Percentiles rank a stretch among this genome's conserved stretches.
These are phyloP conservation scores for Spodoptera frugiperda DNA, from an alignment of 1,140 invertebrate genomes.

Conservation along the genomic window DNA sequence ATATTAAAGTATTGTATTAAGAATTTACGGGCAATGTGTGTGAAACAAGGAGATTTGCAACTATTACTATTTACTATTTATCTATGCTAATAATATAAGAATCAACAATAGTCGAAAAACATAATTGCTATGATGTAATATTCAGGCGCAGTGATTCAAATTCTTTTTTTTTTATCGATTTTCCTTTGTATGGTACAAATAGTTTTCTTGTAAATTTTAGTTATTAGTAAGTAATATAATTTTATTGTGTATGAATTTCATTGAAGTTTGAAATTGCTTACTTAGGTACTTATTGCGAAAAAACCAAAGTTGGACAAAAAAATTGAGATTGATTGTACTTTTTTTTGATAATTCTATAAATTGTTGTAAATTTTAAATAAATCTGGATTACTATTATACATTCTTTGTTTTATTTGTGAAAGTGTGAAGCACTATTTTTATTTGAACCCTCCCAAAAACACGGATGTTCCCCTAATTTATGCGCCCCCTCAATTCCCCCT, in stretches of 20 bases:
- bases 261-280: no score
- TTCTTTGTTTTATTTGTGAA: constrained; percentile 1
- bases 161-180: not conserved
- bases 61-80: no score
- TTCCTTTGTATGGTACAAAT: not conserved
- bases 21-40: no score
- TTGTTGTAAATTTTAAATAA: constrained; percentile 37
- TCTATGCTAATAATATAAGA: not conserved
- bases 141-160: not conserved
- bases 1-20: no score
- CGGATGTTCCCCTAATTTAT: no score
- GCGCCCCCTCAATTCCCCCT: no score
- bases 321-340: constrained; percentile 43
- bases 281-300: not conserved
- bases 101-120: not conserved
- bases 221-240: no score
- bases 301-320: constrained; percentile 46
- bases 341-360: not conserved
- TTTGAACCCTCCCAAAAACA: no score
- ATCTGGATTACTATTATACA: constrained; percentile 11
- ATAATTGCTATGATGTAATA: not conserved
- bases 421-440: no score
- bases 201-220: no score
- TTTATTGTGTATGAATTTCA: no score
- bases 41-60: no score